Evolutionary conservation across 2,113 vertebrate species (phyloP), one percentile per base, ranked within the genome.

Genomic region (Xiphias gladius): DNA sequence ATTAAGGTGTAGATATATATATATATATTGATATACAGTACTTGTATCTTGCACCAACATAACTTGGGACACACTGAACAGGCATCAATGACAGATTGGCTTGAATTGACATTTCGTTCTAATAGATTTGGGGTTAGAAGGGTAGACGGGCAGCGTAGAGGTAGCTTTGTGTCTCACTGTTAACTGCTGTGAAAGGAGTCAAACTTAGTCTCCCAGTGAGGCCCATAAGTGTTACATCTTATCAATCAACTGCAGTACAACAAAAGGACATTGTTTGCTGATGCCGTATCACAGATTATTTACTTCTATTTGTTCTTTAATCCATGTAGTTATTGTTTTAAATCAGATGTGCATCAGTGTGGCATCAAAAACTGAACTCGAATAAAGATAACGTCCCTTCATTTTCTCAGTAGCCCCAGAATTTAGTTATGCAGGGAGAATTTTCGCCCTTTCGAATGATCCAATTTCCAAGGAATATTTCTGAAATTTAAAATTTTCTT

Each of bases 151-250:
- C 28, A 82, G 73, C 14, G 30, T 73, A 86, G 94, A 94, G 94
- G 94, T 93, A 94, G 93, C 80, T 83, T 92, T 94, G 92, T 93
- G 85, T 93, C 73, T 86, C 80, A 70, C 50, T n/a, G 52, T 57
- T 82, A 24, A 79, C 57, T 58, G 54, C 73, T 85, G 70, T 71
- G 69, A 55, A 80, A 71, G 65, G 20, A 52, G 57, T 79, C 54
- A 50, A 80, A 86, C 68, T 69, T 37, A 52, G 37, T 76, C 69
- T 67, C 68, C 70, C 57, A 8, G 37, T 70, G 77, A 88, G 82
- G 81, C 66, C 76, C n/a, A 37, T 41, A 57, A 82, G 54, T 81
- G 79, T 76, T 75, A 75, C 82, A 82, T 63, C 80, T 81, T 77
- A 30, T 22, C 50, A 85, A 35, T 65, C 16, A 59, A 59, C 61